phyloP scores from a whole-genome alignment of 2,113 vertebrate species.

The Sinocyclocheilus anshuiensis region DNA sequence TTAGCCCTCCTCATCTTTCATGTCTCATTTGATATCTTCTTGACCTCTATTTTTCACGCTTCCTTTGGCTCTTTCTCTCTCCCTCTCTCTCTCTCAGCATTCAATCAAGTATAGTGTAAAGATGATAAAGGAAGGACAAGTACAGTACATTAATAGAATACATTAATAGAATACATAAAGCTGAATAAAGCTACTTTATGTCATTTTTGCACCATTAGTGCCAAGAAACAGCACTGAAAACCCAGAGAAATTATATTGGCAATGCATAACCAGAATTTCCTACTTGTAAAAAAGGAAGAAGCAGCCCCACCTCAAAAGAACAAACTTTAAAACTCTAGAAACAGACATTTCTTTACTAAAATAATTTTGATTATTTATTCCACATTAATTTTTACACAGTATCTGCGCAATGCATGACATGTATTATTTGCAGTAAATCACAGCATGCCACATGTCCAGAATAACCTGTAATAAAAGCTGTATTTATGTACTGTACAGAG shows the following conservation, averaged over 20 bases:
- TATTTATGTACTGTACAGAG: background rate
- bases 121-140: background rate
- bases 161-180: background rate
- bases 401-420: background rate
- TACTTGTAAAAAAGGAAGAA: background rate
- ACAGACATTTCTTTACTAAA: background rate
- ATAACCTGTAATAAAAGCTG: background rate
- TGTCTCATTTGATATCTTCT: slow-evolving; percentile 41
- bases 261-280: background rate
- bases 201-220: background rate
- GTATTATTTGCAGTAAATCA: background rate
- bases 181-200: background rate
- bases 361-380: background rate
- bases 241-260: background rate
- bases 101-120: slow-evolving; percentile 12
- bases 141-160: background rate
- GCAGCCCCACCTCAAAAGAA: background rate
- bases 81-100: background rate
- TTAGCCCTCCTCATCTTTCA: slow-evolving; percentile 13
- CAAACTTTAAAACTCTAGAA: background rate
- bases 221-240: background rate
- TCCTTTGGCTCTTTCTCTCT: background rate
- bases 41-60: slow-evolving; percentile 10
- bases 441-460: background rate
- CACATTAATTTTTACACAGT: background rate